A percentile compares a stretch with the other conserved stretches of the same genome.
These are phyloP conservation scores for Alitta virens DNA, from an alignment of 2,888 invertebrate genomes.

Conservation along the genomic window DNA sequence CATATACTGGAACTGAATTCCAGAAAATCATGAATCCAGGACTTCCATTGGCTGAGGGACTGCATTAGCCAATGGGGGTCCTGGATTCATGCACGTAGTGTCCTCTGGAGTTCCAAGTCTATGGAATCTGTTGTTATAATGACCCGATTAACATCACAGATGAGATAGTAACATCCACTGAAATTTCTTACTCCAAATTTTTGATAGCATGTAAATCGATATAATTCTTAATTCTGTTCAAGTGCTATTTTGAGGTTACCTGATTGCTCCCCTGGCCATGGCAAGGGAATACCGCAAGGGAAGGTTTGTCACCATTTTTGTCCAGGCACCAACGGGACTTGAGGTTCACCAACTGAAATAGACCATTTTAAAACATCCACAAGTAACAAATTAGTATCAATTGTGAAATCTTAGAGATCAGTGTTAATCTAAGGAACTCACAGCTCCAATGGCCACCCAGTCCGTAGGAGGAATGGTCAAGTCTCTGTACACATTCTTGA, in stretches of 20 bases:
- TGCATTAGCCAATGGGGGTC: too few species aligned
- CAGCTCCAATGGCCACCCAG: background rate
- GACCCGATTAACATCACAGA: too few species aligned
- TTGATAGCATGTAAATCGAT: too few species aligned
- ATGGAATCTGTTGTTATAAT: too few species aligned
- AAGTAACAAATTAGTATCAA: background rate
- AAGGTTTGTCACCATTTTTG: background rate
- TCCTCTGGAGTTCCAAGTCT: too few species aligned
- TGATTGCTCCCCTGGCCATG: constrained; percentile 9
- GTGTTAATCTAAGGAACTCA: background rate
- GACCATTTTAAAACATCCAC: background rate
- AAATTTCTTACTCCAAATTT: too few species aligned
- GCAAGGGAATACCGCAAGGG: background rate
- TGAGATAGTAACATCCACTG: too few species aligned
- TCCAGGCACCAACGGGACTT: constrained; percentile 1
- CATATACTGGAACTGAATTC: too few species aligned
- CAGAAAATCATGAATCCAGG: too few species aligned
- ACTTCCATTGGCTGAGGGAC: too few species aligned
- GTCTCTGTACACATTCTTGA: constrained; percentile 10
- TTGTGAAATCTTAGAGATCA: background rate
- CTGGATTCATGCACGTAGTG: too few species aligned
- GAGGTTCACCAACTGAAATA: background rate
- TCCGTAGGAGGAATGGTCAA: background rate
- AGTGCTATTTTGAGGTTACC: constrained; percentile 2
- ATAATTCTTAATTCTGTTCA: too few species aligned